A percentile compares a stretch with the other conserved stretches of the same genome.
Conservation (phyloP, 2,113 vertebrate genomes). For the Heteronetta atricapilla region DNA sequence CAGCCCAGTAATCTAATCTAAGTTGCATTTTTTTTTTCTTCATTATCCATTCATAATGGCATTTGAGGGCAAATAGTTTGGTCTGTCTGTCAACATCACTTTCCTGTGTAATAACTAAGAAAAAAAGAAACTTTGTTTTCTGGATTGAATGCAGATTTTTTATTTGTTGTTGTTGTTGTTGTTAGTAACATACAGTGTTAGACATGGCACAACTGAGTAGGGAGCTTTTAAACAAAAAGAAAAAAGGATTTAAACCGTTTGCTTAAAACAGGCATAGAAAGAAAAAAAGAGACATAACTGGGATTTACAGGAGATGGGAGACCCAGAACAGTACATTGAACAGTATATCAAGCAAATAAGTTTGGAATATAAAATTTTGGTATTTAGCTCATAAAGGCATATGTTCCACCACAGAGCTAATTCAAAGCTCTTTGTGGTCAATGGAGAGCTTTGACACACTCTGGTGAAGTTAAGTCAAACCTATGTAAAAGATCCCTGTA, state of each 20-base stretch:
- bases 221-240: conserved; percentile 47
- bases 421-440: not conserved
- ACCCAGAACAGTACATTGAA: not conserved
- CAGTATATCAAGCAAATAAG: not conserved
- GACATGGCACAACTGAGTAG: conserved; percentile 12
- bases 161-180: not conserved
- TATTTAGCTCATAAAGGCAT: not conserved
- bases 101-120: conserved; percentile 41
- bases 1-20: conserved; percentile 58
- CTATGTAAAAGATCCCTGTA: not conserved
- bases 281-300: not conserved
- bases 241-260: conserved; percentile 51
- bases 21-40: conserved; percentile 15
- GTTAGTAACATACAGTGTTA: conserved; percentile 4
- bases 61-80: conserved; percentile 62
- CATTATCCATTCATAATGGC: conserved; percentile 55
- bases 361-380: not conserved
- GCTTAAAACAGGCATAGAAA: conserved; percentile 10
- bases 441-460: not conserved
- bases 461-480: not conserved
- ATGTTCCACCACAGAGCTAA: not conserved
- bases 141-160: conserved; percentile 47
- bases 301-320: not conserved
- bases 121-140: conserved; percentile 63
- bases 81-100: conserved; percentile 62